Evolutionary conservation across 2,888 invertebrate species (phyloP), one percentile per base, ranked within the genome.

Genomic region (Eupithecia centaureata): DNA sequence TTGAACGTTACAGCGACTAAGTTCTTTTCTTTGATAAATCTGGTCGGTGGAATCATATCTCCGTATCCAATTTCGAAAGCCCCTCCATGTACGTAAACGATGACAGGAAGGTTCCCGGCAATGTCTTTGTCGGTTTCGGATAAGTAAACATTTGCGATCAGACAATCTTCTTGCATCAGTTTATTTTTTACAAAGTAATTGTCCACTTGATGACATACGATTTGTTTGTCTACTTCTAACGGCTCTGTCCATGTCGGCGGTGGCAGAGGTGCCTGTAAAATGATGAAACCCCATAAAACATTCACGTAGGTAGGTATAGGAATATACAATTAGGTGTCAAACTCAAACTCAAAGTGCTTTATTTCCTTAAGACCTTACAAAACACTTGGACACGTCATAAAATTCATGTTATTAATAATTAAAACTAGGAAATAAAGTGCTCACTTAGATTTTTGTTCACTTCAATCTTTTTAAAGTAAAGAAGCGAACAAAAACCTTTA

Each of bases 61-160:
- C 80, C 81, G 30, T 15, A 68, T 5, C 82, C 82, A 0, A 69
- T 0, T 60, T 76, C 67, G 47, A 78, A 84, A 4, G 63, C 83
- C 33, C 85, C 85, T 13, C 82, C 82, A 22, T 84, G 85, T 0
- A 84, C 72, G 27, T 70, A 68, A 0, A 84, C 79, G 0, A 83
- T 47, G 0, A 84, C 84, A 10, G 83, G 76, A 47, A 47, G 22
- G 8, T 13, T 13, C n/a, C 0, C 79, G 73, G 1, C 54, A 7
- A 82, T 77, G 15, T 73, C 76, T 60, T 77, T 71, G 51, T 77
- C 61, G 0, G 86, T 88, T 58, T 84, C 78, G 0, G 88, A 86
- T 0, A 86, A 83, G 58, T 79, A 89, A 2, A 91, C 78, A 70
- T 84, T 90, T 2, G 87, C 79, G 8, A 86, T 73, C 0, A 90